Evolutionary conservation across 2,113 vertebrate genomes (phyloP).

Genomic region (Amia ocellicauda): DNA sequence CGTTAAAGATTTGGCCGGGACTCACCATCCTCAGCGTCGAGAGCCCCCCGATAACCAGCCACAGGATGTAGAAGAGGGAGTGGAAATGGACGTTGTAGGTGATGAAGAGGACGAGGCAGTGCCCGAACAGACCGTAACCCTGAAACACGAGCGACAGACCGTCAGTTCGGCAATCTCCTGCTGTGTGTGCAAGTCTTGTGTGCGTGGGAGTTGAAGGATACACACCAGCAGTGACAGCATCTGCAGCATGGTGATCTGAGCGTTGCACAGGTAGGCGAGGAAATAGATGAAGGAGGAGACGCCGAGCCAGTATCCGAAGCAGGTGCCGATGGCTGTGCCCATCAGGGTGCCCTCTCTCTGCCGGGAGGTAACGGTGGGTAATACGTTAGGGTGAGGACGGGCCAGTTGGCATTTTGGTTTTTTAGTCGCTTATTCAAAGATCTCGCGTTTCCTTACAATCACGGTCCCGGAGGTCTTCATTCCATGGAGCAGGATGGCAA

Average conservation of each 20-base stretch:
- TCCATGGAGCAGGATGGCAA: constrained; percentile 93
- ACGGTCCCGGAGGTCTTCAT: constrained; percentile 97
- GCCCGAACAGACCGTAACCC: constrained; percentile 95
- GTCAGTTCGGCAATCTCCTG: no score
- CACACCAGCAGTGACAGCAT: constrained; percentile 88
- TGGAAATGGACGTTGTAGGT: constrained; percentile 97
- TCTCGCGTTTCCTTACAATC: constrained; percentile 80
- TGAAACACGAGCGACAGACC: constrained; percentile 52
- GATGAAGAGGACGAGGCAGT: constrained; percentile 88
- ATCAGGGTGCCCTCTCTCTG: constrained; percentile 97
- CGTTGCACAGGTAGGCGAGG: constrained; percentile 90
- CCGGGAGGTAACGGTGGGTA: neutral
- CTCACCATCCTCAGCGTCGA: constrained; percentile 94
- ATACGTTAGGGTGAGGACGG: no score
- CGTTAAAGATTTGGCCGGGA: no score
- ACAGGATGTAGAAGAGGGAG: constrained; percentile 91
- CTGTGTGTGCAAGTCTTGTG: neutral
- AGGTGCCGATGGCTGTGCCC: constrained; percentile 97
- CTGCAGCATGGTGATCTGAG: constrained; percentile 98
- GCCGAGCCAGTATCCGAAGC: constrained; percentile 95
- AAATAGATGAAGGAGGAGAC: constrained; percentile 95
- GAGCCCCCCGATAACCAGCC: constrained; percentile 86
- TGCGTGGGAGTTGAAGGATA: constrained; percentile 18
- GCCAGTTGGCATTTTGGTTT: neutral
- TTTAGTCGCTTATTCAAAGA: no score